Evolutionary conservation across 2,113 vertebrate genomes (phyloP).

Genomic region (Bos indicus): DNA sequence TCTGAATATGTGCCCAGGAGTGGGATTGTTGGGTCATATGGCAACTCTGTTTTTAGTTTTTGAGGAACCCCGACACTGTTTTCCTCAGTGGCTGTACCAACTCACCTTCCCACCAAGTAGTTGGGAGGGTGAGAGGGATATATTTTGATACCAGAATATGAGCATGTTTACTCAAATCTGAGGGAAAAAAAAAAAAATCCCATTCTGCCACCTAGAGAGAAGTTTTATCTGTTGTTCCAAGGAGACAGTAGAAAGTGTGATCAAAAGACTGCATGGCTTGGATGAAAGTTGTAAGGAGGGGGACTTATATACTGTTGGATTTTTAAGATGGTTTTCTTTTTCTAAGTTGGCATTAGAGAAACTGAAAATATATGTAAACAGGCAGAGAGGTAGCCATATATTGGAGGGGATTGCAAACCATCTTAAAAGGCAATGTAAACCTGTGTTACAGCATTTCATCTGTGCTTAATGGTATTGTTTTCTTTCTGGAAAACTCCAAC

Average conservation of each 20-base stretch:
- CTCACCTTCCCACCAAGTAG: not conserved
- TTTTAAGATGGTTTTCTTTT: conserved; percentile 32
- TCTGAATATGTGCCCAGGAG: not conserved
- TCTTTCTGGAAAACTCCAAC: conserved; percentile 7
- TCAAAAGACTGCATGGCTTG: not conserved
- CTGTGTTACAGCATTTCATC: not conserved
- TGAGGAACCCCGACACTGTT: not conserved
- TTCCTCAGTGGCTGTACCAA: not conserved
- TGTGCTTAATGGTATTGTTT: not conserved
- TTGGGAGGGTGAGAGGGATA: not conserved
- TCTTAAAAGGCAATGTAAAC: not conserved
- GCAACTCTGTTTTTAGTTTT: not conserved
- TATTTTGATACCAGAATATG: not conserved
- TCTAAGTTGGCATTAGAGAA: conserved; percentile 13
- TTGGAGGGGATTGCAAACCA: not conserved
- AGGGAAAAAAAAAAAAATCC: not conserved
- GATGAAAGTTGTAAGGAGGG: not conserved
- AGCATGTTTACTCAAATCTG: not conserved
- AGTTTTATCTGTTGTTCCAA: not conserved
- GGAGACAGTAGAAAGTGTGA: not conserved
- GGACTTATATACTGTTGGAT: not conserved
- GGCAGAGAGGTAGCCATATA: not conserved
- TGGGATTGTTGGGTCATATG: not conserved
- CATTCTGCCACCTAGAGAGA: not conserved
- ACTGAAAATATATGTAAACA: not conserved